Evolutionary conservation across 2,113 vertebrate species (phyloP).

Genomic region (Plotosus lineatus): DNA sequence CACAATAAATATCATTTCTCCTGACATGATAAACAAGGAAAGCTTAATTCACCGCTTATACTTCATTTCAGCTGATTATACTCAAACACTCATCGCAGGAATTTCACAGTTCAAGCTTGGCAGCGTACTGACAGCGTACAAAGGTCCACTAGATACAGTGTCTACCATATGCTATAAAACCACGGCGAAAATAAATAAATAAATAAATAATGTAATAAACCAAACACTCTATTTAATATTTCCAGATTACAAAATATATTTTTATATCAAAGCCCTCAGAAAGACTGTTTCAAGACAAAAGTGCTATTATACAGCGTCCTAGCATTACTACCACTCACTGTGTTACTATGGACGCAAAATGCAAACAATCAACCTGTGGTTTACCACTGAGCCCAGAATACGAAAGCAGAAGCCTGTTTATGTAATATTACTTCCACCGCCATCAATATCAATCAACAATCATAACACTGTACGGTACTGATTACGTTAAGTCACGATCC

Average conservation of each 20-base stretch:
- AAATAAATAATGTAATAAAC: too few species aligned
- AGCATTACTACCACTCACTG: constrained; percentile 16
- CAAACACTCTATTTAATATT: not conserved
- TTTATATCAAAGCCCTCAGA: constrained; percentile 46
- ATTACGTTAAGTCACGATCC: constrained; percentile 22
- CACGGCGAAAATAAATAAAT: not conserved
- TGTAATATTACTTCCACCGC: constrained; percentile 30
- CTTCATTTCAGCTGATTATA: constrained; percentile 3
- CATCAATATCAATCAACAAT: constrained; percentile 18
- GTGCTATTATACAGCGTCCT: constrained; percentile 45
- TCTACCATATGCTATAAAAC: not conserved
- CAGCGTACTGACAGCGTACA: constrained; percentile 19
- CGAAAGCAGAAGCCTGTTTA: constrained; percentile 27
- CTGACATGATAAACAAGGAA: constrained; percentile 28
- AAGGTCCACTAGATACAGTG: constrained; percentile 15
- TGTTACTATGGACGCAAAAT: constrained; percentile 28
- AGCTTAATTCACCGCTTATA: constrained; percentile 13
- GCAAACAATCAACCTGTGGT: not conserved
- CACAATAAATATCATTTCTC: not conserved
- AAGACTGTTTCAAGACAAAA: constrained; percentile 50
- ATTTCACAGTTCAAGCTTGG: constrained; percentile 39
- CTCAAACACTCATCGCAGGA: constrained; percentile 24
- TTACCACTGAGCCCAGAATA: constrained; percentile 28
- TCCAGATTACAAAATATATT: constrained; percentile 40
- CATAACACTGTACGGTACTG: constrained; percentile 31